Base-by-base conservation (phyloP, 1,140 invertebrate genomes). In the Ylistrum balloti region DNA sequence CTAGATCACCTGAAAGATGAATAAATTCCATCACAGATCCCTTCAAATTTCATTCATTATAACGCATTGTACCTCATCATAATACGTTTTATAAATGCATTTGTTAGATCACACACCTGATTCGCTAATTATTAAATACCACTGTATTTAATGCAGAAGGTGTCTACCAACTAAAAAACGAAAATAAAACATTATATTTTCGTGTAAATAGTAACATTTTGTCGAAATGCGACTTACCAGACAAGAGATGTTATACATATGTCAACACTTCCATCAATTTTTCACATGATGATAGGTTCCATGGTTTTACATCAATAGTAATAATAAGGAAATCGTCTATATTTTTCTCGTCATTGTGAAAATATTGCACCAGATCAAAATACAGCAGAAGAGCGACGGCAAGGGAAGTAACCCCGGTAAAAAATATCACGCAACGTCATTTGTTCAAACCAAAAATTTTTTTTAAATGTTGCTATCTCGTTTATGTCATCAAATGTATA, bases 331-430 rank as follows among this genome's bases (percentile, higher is more conserved):
- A 74, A 74, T 28, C 28, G 22, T 22, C 17, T 17, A 28, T 74
- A 74, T 74, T 74, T 74, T 28, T 74, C 56, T n/a, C 28, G 9
- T 74, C 56, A 74, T 74, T 74, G 56, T 74, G 56, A 74, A 74
- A 74, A 74, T 74, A 74, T 74, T 74, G 56, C 56, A 74, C 56
- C 56, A 74, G 56, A 74, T 28, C 56, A 74, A 74, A 74, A 74
- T 74, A 74, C 56, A 74, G 22, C n/a, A 28, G 56, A 74, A 74
- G 56, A 74, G 56, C 56, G 56, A 74, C 9, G 22, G 11, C 56
- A 28, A 74, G 56, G 56, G 56, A 28, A 74, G 56, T 74, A 74
- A 74, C 56, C 56, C 22, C 13, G 15, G n/a, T 28, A 74, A 0
- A 17, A 45, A 13, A 13, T 45, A 45, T 45, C 20, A 45, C 41